Evolutionary conservation across 2,113 vertebrate species (phyloP).

Genomic region (Lamprologus speciosus): DNA sequence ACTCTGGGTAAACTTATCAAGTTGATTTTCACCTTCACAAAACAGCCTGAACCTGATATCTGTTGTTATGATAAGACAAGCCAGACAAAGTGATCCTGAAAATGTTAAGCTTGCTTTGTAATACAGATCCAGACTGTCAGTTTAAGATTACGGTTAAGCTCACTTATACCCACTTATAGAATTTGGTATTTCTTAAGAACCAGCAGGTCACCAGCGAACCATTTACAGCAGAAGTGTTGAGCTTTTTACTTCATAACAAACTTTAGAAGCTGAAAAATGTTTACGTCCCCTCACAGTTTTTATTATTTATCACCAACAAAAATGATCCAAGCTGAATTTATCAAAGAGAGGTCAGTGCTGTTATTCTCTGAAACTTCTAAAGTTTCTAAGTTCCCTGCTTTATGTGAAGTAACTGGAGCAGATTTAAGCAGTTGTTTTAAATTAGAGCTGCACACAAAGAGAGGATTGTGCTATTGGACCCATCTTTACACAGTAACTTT

Average conservation of each 20-base stretch:
- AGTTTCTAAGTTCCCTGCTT: rapidly evolving
- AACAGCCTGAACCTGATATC: background rate
- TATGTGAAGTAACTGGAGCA: background rate
- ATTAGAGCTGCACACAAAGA: background rate
- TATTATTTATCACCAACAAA: background rate
- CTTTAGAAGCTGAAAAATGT: background rate
- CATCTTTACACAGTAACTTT: background rate
- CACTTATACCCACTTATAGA: background rate
- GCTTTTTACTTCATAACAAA: rapidly evolving
- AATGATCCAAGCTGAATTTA: background rate
- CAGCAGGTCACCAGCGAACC: background rate
- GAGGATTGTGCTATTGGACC: background rate
- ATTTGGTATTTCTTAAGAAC: background rate
- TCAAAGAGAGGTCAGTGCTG: background rate
- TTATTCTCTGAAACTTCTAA: background rate
- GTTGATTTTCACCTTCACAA: background rate
- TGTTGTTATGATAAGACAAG: background rate
- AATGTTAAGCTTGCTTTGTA: background rate
- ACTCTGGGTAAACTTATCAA: background rate
- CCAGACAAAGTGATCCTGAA: background rate
- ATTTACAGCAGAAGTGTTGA: background rate
- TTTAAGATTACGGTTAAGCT: background rate
- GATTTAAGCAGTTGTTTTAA: background rate
- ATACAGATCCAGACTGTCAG: background rate
- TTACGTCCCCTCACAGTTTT: background rate